Percentiles rank a stretch among this genome's conserved stretches.
phyloP scores from a whole-genome alignment of 2,113 vertebrate species.

The Promerops cafer region DNA sequence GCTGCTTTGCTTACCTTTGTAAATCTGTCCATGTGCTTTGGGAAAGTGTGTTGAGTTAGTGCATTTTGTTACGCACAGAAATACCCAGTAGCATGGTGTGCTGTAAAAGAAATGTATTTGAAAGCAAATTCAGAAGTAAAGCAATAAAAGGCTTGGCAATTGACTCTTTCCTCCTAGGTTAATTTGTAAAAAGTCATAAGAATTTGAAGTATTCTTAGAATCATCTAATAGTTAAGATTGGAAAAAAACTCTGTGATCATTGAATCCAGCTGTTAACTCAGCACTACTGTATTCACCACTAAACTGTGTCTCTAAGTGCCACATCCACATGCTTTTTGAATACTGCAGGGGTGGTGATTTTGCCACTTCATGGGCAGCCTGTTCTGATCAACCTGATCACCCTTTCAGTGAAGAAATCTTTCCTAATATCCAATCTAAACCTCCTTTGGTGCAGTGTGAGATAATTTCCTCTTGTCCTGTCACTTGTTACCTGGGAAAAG shows the following conservation, averaged over 20 bases:
- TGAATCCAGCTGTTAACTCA: background rate
- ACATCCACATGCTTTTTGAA: background rate
- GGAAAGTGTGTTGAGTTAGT: background rate
- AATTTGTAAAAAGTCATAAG: background rate
- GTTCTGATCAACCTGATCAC: background rate
- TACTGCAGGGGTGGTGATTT: background rate
- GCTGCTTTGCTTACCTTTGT: background rate
- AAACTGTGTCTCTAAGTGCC: background rate
- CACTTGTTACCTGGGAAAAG: background rate
- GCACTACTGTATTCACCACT: background rate
- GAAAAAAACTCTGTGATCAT: background rate
- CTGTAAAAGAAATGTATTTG: background rate
- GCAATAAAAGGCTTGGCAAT: background rate
- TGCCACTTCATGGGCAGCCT: background rate
- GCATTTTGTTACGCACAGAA: background rate
- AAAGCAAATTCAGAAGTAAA: background rate
- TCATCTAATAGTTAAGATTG: background rate
- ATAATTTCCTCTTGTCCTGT: background rate
- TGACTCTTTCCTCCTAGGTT: background rate
- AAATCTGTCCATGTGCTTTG: background rate
- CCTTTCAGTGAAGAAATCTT: background rate
- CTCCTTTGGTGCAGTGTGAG: background rate
- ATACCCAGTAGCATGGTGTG: background rate
- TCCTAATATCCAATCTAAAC: background rate
- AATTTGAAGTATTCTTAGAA: background rate